Evolutionary conservation across 30 jellyfish, hydroid and myxozoan species (phyloP).

Genomic region (Hydra vulgaris): DNA sequence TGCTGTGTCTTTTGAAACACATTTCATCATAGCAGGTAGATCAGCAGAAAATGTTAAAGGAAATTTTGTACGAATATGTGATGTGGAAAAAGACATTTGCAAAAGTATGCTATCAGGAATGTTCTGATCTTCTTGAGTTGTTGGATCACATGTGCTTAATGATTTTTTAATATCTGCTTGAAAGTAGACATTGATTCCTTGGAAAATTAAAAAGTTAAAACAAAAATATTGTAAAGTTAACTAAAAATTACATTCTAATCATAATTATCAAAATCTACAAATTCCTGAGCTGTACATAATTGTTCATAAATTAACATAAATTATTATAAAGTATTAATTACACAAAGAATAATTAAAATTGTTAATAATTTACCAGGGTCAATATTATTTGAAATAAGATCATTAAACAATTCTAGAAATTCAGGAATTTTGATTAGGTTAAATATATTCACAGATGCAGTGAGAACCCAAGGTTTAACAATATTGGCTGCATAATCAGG

Average conservation of each 20-base stretch:
- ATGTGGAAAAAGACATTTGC: background rate
- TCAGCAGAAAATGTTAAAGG: background rate
- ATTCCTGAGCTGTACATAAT: no score
- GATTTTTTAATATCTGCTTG: background rate
- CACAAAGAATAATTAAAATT: no score
- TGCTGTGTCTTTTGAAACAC: background rate
- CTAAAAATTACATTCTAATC: background rate
- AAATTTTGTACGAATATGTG: background rate
- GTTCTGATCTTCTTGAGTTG: background rate
- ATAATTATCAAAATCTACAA: background rate
- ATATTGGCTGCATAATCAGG: background rate
- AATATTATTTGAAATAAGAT: no score
- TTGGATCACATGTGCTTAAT: background rate
- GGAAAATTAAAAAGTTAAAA: no score
- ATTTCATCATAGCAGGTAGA: background rate
- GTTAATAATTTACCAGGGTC: background rate
- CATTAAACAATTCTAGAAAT: background rate
- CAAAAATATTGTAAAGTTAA: background rate
- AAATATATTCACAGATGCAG: background rate
- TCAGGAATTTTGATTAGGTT: background rate
- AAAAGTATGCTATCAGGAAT: background rate
- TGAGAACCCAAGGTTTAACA: background rate
- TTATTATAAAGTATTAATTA: no score
- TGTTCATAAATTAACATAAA: no score
- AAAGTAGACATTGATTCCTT: background rate